Conservation (phyloP, 2,888 invertebrate species). For the Stramonita haemastoma region DNA sequence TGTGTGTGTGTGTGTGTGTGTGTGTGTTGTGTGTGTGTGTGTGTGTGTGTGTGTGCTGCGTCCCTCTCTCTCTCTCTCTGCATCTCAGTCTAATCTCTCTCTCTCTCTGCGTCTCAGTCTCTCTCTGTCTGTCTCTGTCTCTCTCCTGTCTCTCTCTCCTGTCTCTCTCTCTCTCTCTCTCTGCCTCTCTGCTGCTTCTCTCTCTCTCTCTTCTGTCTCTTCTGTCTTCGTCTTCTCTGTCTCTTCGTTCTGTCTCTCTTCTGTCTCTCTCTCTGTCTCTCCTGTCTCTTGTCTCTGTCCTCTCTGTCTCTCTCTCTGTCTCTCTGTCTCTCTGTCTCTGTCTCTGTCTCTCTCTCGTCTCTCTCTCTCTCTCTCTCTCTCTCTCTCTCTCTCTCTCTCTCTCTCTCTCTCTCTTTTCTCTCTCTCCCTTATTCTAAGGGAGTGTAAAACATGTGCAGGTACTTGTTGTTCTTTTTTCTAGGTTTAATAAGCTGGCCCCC, state of each 20-base stretch:
- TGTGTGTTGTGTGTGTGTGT: too few species aligned
- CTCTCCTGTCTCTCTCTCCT: neutral
- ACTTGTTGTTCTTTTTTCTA: too few species aligned
- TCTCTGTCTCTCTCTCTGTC: neutral
- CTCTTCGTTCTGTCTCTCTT: neutral
- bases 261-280: neutral
- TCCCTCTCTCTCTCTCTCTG: neutral
- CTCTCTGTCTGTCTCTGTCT: neutral
- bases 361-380: slow-evolving; percentile 15
- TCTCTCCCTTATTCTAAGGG: neutral
- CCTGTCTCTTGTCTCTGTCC: neutral
- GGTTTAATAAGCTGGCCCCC: too few species aligned
- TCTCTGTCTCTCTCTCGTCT: neutral
- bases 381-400: slow-evolving; percentile 5
- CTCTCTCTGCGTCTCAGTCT: too few species aligned
- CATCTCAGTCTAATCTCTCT: neutral
- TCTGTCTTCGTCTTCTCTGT: neutral
- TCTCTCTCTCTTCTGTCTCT: neutral
- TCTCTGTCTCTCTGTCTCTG: neutral
- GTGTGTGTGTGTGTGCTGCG: neutral
- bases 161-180: neutral
- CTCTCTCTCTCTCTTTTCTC: neutral
- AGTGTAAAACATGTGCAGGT: too few species aligned
- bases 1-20: too few species aligned
- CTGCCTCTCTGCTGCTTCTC: neutral